A percentile compares a stretch with the other conserved stretches of the same genome.
These are phyloP conservation scores for Cynaeus angustus DNA, from an alignment of 2,888 invertebrate genomes.

Conservation along the genomic window DNA sequence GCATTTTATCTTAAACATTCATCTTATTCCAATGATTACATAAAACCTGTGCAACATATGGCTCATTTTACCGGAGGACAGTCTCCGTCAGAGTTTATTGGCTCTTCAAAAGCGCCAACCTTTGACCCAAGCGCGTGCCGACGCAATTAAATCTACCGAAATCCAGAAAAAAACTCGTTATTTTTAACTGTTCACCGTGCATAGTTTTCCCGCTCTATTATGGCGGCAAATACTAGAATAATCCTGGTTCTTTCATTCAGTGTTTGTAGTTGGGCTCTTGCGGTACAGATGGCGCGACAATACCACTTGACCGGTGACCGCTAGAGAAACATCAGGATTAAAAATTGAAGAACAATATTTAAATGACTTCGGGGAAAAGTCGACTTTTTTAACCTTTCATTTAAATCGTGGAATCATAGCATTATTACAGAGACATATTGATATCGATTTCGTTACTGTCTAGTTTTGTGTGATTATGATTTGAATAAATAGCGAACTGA, in stretches of 20 bases:
- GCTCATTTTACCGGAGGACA: slow-evolving; percentile 53
- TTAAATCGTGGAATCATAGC: slow-evolving; percentile 22
- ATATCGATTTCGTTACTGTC: slow-evolving; percentile 26
- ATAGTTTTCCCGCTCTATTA: slow-evolving; percentile 36
- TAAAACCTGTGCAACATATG: slow-evolving; percentile 60
- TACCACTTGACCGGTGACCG: slow-evolving; percentile 34
- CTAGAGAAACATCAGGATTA: slow-evolving; percentile 3
- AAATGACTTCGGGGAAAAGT: slow-evolving; percentile 33
- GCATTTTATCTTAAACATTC: slow-evolving; percentile 60
- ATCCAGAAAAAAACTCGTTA: slow-evolving; percentile 34
- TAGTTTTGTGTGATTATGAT: slow-evolving; percentile 31
- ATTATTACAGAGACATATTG: slow-evolving; percentile 23
- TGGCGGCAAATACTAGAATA: slow-evolving; percentile 56
- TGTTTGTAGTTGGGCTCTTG: slow-evolving; percentile 60
- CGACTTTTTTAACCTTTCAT: slow-evolving; percentile 34
- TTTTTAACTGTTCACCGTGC: slow-evolving; percentile 20
- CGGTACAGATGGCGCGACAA: slow-evolving; percentile 64
- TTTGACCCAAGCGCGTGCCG: slow-evolving; percentile 60
- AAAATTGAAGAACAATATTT: slow-evolving; percentile 27
- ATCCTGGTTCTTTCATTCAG: slow-evolving; percentile 62
- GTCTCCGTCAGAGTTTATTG: slow-evolving; percentile 55
- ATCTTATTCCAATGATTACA: slow-evolving; percentile 60
- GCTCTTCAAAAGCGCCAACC: slow-evolving; percentile 50
- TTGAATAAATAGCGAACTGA: slow-evolving; percentile 32
- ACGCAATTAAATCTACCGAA: slow-evolving; percentile 60